phyloP scores from a whole-genome alignment of 2,888 invertebrate genomes.

The Isoperla grammatica region DNA sequence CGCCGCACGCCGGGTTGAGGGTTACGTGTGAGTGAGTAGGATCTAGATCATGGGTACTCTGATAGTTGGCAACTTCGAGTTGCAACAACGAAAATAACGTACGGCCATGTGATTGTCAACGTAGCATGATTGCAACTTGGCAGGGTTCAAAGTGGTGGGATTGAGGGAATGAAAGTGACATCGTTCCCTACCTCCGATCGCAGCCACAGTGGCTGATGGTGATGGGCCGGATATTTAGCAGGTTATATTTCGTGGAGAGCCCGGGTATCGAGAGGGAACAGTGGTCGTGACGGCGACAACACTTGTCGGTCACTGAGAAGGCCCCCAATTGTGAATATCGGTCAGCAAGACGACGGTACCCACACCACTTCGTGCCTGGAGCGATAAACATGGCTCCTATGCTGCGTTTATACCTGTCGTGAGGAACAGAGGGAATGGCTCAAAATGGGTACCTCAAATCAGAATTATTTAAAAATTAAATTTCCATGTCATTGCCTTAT shows the following conservation, averaged over 20 bases:
- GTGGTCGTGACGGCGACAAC: slow-evolving; percentile 69
- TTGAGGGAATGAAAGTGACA: too few species aligned
- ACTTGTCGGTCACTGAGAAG: slow-evolving; percentile 56
- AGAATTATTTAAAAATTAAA: slow-evolving; percentile 1
- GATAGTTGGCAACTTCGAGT: too few species aligned
- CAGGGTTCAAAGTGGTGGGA: too few species aligned
- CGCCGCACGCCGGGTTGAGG: not conserved
- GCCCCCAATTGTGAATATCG: slow-evolving; percentile 58
- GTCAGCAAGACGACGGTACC: slow-evolving; percentile 53
- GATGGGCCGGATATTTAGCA: slow-evolving; percentile 64
- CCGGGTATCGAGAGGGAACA: slow-evolving; percentile 60
- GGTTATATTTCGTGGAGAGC: slow-evolving; percentile 54
- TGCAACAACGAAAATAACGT: too few species aligned
- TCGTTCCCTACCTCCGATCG: slow-evolving; percentile 61
- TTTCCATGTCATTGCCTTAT: not conserved
- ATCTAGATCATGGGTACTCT: not conserved
- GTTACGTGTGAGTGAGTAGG: not conserved
- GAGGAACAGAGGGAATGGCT: slow-evolving; percentile 12
- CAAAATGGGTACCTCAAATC: not conserved
- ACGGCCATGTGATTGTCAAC: too few species aligned
- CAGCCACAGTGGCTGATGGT: slow-evolving; percentile 72
- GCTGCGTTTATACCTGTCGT: slow-evolving; percentile 27
- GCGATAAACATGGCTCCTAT: slow-evolving; percentile 43
- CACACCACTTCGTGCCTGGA: slow-evolving; percentile 73
- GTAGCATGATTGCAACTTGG: too few species aligned